Base-by-base conservation (phyloP, 2,797 vertebrate species). In the Pelodytes ibericus region DNA sequence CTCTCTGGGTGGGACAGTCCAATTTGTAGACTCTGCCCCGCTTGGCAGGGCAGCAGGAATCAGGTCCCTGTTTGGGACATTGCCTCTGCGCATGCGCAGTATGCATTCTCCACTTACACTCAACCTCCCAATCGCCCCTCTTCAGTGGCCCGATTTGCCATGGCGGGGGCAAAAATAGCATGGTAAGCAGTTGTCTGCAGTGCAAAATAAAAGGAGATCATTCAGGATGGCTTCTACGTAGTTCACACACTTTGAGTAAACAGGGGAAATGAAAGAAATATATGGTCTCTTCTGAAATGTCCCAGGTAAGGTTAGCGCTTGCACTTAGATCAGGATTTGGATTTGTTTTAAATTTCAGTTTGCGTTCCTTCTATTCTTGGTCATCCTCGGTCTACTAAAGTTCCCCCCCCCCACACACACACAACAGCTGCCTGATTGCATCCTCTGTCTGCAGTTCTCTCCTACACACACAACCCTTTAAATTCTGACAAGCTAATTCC, bases 401-500 rank as follows among this genome's bases (percentile, higher is more conserved):
- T 51, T 68, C 31, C 36, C 65, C 68, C 58, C 67, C 65, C 74
- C 41, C 13, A 36, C 33, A 63, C 66, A 64, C 67, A 71, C 59
- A 71, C 67, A 70, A 44, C 66, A 63, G 67, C 74, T 76, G 74
- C 36, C 30, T 24, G 30, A 27, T 47, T 13, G 44, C 59, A 70
- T 76, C 66, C 57, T 76, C 58, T 76, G 67, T 63, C 59, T 76
- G 47, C 25, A 70, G 47, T 11, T 70, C 49, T 30, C 58, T 63
- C 74, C 74, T 47, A 76, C 74, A 76, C 74, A 76, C 56, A 30
- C 44, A 60, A 30, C 26, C 25, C 65, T 16, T 65, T 15, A 51
- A 74, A 62, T 66, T 67, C 30, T 41, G 27, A 44, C 36, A 41
- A 20, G n/a, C 33, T 67, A 58, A 44, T 74, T 51, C 72, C 61